phyloP scores from a whole-genome alignment of 2,888 invertebrate genomes.

The Cephonodes hylas region DNA sequence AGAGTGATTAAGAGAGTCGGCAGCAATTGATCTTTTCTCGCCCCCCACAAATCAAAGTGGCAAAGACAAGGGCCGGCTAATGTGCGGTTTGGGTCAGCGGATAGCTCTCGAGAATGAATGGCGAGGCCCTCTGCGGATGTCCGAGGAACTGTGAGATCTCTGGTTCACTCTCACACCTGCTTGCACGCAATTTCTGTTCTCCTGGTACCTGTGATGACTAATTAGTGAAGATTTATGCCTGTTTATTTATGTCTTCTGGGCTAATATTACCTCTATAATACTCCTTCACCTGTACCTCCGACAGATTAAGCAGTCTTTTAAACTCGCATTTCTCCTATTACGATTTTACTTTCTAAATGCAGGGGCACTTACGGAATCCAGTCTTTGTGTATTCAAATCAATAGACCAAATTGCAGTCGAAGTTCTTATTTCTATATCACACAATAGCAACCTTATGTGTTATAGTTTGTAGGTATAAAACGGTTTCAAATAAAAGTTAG shows the following conservation, averaged over 20 bases:
- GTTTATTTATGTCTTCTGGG: background rate
- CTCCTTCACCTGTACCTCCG: too few relatives aligned
- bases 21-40: slow-evolving; percentile 62
- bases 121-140: background rate
- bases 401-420: too few relatives aligned
- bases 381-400: too few relatives aligned
- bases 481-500: too few relatives aligned
- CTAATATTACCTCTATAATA: background rate
- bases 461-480: too few relatives aligned
- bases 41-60: slow-evolving; percentile 70
- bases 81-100: slow-evolving; percentile 45
- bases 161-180: slow-evolving; percentile 12
- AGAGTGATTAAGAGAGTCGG: slow-evolving; percentile 31
- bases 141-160: background rate
- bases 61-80: slow-evolving; percentile 66
- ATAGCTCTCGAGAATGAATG: slow-evolving; percentile 28
- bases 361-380: too few relatives aligned
- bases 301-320: too few relatives aligned
- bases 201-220: background rate
- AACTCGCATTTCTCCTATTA: too few relatives aligned
- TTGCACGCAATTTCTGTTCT: background rate
- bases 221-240: background rate
- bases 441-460: too few relatives aligned
- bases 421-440: too few relatives aligned
- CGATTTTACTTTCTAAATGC: too few relatives aligned